These are phyloP conservation scores for Tiphia femorata DNA, from an alignment of 2,888 invertebrate species.

Conservation along the genomic window DNA sequence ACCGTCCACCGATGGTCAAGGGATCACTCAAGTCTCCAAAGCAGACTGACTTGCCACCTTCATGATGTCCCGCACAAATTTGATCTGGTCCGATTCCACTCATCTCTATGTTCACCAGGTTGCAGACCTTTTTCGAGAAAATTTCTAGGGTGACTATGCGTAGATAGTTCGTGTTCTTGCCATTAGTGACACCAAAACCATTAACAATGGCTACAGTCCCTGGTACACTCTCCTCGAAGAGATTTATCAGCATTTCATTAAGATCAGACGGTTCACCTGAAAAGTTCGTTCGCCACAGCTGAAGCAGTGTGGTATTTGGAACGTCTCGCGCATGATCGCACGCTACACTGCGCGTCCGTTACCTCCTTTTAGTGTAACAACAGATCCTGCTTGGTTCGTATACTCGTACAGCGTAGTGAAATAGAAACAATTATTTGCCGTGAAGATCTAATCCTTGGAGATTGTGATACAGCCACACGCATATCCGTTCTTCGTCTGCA, in stretches of 20 bases:
- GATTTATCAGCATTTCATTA: slow-evolving; percentile 68
- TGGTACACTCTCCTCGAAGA: slow-evolving; percentile 59
- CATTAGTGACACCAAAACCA: too few species aligned
- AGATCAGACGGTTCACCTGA: slow-evolving; percentile 69
- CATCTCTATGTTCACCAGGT: slow-evolving; percentile 53
- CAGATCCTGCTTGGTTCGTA: too few species aligned
- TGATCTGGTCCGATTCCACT: slow-evolving; percentile 51
- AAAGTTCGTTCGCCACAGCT: slow-evolving; percentile 70
- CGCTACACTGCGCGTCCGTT: too few species aligned
- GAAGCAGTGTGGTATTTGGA: slow-evolving; percentile 73
- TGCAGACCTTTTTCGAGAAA: slow-evolving; percentile 70
- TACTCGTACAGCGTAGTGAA: slow-evolving; percentile 16
- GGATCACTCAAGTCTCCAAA: slow-evolving; percentile 54
- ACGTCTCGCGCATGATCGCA: too few species aligned
- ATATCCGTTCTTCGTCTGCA: too few species aligned
- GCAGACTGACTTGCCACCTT: slow-evolving; percentile 70
- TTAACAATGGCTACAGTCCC: slow-evolving; percentile 41
- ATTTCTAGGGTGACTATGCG: slow-evolving; percentile 73
- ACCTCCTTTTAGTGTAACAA: slow-evolving; percentile 71
- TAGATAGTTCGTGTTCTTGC: slow-evolving; percentile 54
- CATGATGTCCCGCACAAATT: slow-evolving; percentile 73
- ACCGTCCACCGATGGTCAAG: slow-evolving; percentile 43
- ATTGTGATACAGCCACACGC: too few species aligned
- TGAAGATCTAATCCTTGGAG: too few species aligned
- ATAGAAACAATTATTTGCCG: too few species aligned